Evolutionary conservation across 2,113 vertebrate genomes (phyloP), one percentile per base, ranked within the genome.

Genomic region (Leptobrachium ailaonicum): DNA sequence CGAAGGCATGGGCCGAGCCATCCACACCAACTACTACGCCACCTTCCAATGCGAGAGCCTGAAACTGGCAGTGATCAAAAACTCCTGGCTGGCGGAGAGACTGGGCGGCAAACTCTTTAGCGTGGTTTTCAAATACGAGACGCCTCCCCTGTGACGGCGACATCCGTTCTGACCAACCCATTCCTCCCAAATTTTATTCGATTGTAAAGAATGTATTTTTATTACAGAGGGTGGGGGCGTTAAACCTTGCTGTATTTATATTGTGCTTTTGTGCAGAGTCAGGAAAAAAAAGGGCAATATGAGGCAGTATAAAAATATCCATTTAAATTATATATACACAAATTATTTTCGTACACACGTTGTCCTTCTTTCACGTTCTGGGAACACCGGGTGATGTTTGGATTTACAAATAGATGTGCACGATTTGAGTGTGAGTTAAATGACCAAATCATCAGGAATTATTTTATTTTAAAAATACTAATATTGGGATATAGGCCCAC

Each of bases 101-200:
- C 94, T 99, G 0, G 97, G 97, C 0, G 98, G 98, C 10, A 98
- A 92, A 75, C 94, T 99, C 77, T 99, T 98, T 91, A 99, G 98
- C 0, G 96, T 99, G 82, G 98, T 99, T 82, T 99, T 98, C 87
- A 99, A 99, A 85, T 99, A 97, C 0, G 97, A 99, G 89, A 91
- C 95, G 69, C 96, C 98, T 0, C 78, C 84, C 4, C 77, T 91
- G 87, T 87, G 87, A 91, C 45, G 13, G 0, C 82, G n/a, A 0
- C 87, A 86, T 44, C 3, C 1, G 0, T 53, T 3, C 8, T 1
- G 44, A 60, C 0, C 43, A 80, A 86, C 88, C 63, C 71, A 69
- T 91, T 90, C 71, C 78, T 80, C 79, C 89, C 90, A 89, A 83
- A 64, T 87, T 89, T 71, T 87, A 88, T 87, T 83, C 80, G 76